Conservation (phyloP, 2,113 vertebrate species). For the Pelecanus crispus region DNA sequence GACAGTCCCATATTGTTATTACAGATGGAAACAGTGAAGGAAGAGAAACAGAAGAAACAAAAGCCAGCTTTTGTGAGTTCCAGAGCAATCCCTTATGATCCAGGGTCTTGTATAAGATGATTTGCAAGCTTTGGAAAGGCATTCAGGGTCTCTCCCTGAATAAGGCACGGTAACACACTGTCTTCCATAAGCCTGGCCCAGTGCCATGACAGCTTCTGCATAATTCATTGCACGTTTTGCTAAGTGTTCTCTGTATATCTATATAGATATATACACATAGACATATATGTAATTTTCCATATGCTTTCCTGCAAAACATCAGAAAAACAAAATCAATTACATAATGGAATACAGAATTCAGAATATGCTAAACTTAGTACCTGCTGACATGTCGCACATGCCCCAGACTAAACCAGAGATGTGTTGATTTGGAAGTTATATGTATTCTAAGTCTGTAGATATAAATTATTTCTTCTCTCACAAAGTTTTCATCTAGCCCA, state of each 20-base stretch:
- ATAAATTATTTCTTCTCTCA: background rate
- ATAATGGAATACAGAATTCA: background rate
- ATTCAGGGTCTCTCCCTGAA: conserved; percentile 51
- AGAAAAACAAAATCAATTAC: conserved; percentile 28
- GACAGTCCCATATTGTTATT: conserved; percentile 52
- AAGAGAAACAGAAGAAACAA: conserved; percentile 65
- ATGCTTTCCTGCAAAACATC: conserved; percentile 55
- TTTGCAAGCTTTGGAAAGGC: conserved; percentile 59
- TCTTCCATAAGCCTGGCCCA: conserved; percentile 44
- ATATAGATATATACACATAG: conserved; percentile 34
- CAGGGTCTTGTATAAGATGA: conserved; percentile 59
- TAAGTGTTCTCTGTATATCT: conserved; percentile 59
- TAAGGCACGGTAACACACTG: conserved; percentile 43
- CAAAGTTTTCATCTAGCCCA: background rate
- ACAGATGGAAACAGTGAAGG: conserved; percentile 45
- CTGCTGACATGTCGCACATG: background rate
- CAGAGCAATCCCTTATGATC: conserved; percentile 58
- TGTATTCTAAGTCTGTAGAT: background rate
- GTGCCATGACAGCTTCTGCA: background rate
- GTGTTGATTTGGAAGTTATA: background rate
- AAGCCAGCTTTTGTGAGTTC: conserved; percentile 75
- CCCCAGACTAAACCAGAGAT: background rate
- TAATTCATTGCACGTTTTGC: conserved; percentile 46
- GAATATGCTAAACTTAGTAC: background rate
- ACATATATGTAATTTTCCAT: conserved; percentile 35